Base-by-base conservation (phyloP, 1,140 invertebrate species). In the Trichonephila inaurata region DNA sequence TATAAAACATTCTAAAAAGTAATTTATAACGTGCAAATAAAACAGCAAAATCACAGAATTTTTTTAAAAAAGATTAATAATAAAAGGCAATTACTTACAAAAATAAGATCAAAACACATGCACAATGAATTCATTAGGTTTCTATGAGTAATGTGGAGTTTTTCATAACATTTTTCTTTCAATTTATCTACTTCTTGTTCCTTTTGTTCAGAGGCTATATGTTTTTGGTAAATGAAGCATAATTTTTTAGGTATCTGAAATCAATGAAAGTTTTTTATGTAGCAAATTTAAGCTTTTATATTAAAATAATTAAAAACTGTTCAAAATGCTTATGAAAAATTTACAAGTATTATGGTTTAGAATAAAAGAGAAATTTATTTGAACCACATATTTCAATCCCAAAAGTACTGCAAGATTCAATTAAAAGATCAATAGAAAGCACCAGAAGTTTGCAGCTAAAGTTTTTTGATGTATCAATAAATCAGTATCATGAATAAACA, bases 61-160 rank as follows among this genome's bases (percentile, higher is more conserved):
- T 85, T 44, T 85, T 24, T 1, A 62, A 33, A 82, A 60, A 62
- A 61, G 44, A 77, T 5, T 12, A 16, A 14, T 24, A 51, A 40
- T 40, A 40, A 40, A 40, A 40, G 4, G 33, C 33, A 40, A 33
- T 28, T 64, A 77, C 66, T 58, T 89, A 89, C 88, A 69, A 66
- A 77, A 51, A 89, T 28, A 72, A 58, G 28, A 51, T 89, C 88
- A n/a, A 24, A 66, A 51, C 18, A 72, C 62, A 89, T 18, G 44
- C 64, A 69, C n/a, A 44, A 60, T 24, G 44, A 33, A 89, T 72
- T 77, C 88, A 89, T 72, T 21, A 89, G n/a, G 28, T 89, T 89
- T 58, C 51, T 89, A 8, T 89, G 40, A 51, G 88, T 89, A 14
- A 58, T 24, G 6, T 24, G 16, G n/a, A 89, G n/a, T 77, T 77